Conservation (phyloP, 2,888 invertebrate genomes). For the Euzetes globulus region DNA sequence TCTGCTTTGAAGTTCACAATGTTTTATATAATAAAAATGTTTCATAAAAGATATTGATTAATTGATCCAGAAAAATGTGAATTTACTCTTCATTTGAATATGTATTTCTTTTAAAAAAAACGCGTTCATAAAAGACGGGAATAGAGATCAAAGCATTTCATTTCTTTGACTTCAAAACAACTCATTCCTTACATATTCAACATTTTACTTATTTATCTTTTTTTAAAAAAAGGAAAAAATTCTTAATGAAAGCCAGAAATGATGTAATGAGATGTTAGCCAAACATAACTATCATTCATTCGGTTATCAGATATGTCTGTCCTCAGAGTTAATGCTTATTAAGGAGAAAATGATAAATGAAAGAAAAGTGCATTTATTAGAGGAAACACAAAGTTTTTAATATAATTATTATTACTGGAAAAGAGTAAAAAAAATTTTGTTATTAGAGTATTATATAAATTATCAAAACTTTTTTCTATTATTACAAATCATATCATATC, state of each 20-base stretch:
- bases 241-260: slow-evolving; percentile 3
- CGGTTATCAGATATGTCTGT: slow-evolving; percentile 20
- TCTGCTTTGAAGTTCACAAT: too few species aligned
- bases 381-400: background rate
- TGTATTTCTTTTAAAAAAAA: background rate
- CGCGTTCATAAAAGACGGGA: background rate
- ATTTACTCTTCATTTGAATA: background rate
- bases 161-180: background rate
- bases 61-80: background rate
- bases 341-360: slow-evolving; percentile 24
- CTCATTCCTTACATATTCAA: background rate
- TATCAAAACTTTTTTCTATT: background rate
- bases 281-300: slow-evolving; percentile 26
- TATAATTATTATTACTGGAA: slow-evolving; percentile 24
- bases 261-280: slow-evolving; percentile 1
- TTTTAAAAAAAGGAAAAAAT: background rate
- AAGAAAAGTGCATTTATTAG: slow-evolving; percentile 5
- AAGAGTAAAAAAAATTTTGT: background rate
- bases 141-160: background rate
- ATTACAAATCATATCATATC: background rate
- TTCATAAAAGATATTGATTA: background rate
- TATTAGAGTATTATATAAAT: background rate
- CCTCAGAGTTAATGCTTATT: slow-evolving; percentile 18
- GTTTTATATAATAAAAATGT: background rate
- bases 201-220: background rate